Conservation (phyloP, 2,888 invertebrate species). For the Ametastegia equiseti region DNA sequence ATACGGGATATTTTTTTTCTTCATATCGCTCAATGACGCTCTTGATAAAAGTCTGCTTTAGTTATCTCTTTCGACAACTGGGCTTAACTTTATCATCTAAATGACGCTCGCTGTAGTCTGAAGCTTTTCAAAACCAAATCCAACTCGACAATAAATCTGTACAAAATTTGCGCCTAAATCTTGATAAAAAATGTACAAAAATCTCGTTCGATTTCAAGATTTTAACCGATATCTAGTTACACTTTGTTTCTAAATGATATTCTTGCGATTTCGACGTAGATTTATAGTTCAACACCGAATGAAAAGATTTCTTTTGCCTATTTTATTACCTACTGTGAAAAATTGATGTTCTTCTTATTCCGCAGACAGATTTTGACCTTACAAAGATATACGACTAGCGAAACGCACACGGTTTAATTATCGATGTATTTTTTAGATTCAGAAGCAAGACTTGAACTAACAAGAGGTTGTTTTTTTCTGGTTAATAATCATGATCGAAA, state of each 20-base stretch:
- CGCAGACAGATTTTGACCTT: too few relatives aligned
- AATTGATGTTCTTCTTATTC: too few relatives aligned
- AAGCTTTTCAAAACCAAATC: not conserved
- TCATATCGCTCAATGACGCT: not conserved
- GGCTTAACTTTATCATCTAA: not conserved
- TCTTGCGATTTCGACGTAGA: not conserved
- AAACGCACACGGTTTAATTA: too few relatives aligned
- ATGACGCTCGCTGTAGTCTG: not conserved
- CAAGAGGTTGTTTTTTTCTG: too few relatives aligned
- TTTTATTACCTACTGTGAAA: too few relatives aligned
- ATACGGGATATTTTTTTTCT: not conserved
- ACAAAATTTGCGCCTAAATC: not conserved
- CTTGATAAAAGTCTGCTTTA: not conserved
- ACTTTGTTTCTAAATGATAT: not conserved
- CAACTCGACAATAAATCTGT: not conserved
- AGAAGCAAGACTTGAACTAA: too few relatives aligned
- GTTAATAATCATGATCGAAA: too few relatives aligned
- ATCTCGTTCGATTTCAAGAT: not conserved
- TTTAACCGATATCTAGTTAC: not conserved
- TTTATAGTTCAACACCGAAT: too few relatives aligned
- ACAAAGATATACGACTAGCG: too few relatives aligned
- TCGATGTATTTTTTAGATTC: too few relatives aligned
- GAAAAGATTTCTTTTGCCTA: too few relatives aligned
- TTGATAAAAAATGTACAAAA: not conserved
- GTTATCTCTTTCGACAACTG: not conserved